Percentiles rank a stretch among this genome's conserved stretches.
phyloP scores from a whole-genome alignment of 2,113 vertebrate species.

The Zootoca vivipara region DNA sequence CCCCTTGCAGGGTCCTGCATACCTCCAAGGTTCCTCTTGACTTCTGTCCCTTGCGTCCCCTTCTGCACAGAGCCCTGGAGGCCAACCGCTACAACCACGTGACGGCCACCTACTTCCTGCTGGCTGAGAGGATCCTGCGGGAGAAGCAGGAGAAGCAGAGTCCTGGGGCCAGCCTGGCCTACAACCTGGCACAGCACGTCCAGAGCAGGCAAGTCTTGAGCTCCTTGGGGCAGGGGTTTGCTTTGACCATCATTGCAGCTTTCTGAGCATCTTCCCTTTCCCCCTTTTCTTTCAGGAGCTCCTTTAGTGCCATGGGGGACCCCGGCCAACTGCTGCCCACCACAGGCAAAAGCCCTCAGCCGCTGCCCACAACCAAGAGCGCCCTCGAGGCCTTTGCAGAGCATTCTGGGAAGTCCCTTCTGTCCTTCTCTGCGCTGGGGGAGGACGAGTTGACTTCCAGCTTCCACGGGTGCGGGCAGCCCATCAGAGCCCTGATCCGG shows the following conservation, averaged over 20 bases:
- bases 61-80: slow-evolving; percentile 72
- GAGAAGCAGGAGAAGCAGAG: slow-evolving; percentile 77
- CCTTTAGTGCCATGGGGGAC: fast-evolving
- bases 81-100: slow-evolving; percentile 80
- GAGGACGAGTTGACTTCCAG: not conserved
- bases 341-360: fast-evolving
- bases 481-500: slow-evolving; percentile 46
- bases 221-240: fast-evolving
- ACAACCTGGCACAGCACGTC: slow-evolving; percentile 62
- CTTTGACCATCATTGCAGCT: not conserved
- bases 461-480: not conserved
- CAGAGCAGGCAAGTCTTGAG: slow-evolving; percentile 61
- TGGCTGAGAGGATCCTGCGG: slow-evolving; percentile 77
- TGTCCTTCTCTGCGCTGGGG: not conserved
- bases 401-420: not conserved
- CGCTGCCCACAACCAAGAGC: slow-evolving; percentile 4
- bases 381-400: slow-evolving; percentile 53
- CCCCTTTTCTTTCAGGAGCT: slow-evolving; percentile 48
- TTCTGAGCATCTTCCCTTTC: not conserved
- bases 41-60: too few relatives aligned
- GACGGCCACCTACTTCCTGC: slow-evolving; percentile 80
- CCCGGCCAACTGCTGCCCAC: not conserved
- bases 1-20: too few relatives aligned
- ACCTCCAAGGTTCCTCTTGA: fast-evolving
- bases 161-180: slow-evolving; percentile 47